Percentiles rank a stretch among this genome's conserved stretches.
These are phyloP conservation scores for Acrocera orbiculus DNA, from an alignment of 2,888 invertebrate species.

Conservation along the genomic window DNA sequence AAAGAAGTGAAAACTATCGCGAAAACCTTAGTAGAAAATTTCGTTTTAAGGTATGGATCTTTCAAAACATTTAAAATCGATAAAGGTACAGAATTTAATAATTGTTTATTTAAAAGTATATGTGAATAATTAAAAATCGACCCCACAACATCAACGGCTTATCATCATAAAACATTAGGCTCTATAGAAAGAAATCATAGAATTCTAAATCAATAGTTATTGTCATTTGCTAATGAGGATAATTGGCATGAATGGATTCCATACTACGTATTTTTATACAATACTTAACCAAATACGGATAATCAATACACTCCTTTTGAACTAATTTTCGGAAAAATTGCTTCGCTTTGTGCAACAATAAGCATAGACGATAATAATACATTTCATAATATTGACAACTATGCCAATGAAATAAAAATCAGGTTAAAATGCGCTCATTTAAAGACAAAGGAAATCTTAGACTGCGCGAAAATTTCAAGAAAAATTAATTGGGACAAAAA, in stretches of 20 bases:
- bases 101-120: conserved; percentile 2
- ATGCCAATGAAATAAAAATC: too few species aligned
- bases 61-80: conserved; percentile 5
- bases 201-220: conserved; percentile 9
- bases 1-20: conserved; percentile 6
- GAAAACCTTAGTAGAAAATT: conserved; percentile 8
- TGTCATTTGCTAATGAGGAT: conserved; percentile 3
- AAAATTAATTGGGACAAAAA: too few species aligned
- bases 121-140: conserved; percentile 4
- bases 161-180: conserved; percentile 6
- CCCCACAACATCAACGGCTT: conserved; percentile 2
- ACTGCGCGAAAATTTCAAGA: too few species aligned
- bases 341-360: too few species aligned
- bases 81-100: conserved; percentile 7
- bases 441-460: too few species aligned
- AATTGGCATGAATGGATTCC: conserved; percentile 6
- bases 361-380: too few species aligned
- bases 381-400: too few species aligned
- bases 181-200: conserved; percentile 9
- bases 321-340: conserved; percentile 9
- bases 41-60: conserved; percentile 7
- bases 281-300: conserved; percentile 6
- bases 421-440: too few species aligned
- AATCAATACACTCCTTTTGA: conserved; percentile 8
- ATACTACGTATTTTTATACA: conserved; percentile 5